phyloP scores from a whole-genome alignment of 2,797 vertebrate genomes.

The Enteromius argenteus region DNA sequence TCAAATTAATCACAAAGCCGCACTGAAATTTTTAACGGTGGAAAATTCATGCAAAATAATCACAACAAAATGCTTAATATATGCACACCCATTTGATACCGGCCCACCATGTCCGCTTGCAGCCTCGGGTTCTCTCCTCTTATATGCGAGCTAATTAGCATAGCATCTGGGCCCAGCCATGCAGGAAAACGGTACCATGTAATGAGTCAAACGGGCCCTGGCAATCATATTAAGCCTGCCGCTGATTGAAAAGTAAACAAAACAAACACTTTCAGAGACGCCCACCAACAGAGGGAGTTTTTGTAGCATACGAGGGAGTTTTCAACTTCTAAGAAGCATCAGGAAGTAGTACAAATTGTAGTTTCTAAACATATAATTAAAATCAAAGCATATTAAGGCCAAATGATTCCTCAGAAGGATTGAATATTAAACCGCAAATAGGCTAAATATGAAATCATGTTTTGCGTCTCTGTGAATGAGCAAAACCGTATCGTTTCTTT shows the following conservation, averaged over 20 bases:
- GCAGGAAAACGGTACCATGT: conserved; percentile 62
- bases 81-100: conserved; percentile 72
- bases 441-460: not conserved
- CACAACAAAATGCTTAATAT: conserved; percentile 68
- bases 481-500: not conserved
- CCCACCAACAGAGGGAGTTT: conserved; percentile 21
- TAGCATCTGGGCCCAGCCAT: conserved; percentile 63
- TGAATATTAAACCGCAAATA: not conserved
- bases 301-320: not conserved
- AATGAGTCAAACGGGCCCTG: conserved; percentile 62
- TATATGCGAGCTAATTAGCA: conserved; percentile 73
- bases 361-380: conserved; percentile 48
- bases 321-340: not conserved
- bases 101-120: conserved; percentile 69
- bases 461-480: not conserved
- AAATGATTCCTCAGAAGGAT: not conserved
- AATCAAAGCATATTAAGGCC: not conserved
- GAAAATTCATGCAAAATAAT: conserved; percentile 55
- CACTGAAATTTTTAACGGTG: conserved; percentile 45
- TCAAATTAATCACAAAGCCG: conserved; percentile 33
- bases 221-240: conserved; percentile 62
- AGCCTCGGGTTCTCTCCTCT: conserved; percentile 64
- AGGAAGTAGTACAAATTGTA: conserved; percentile 10
- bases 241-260: conserved; percentile 67
- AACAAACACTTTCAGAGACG: conserved; percentile 31